Percentiles rank a stretch among this genome's conserved stretches.
Conservation (phyloP, 2,888 invertebrate species). For the Molorchus minor region DNA sequence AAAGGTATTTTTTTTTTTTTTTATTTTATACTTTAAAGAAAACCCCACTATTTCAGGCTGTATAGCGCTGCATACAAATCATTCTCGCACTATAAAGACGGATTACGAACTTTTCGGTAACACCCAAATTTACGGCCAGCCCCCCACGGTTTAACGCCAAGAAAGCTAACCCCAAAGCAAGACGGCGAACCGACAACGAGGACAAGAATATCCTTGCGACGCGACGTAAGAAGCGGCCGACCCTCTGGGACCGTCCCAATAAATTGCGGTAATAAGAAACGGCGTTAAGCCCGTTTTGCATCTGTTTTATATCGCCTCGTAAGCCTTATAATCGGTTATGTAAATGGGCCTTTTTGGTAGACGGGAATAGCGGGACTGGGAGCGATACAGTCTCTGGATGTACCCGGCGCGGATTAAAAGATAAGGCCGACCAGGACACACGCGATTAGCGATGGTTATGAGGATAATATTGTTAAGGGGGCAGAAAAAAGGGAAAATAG, state of each 20-base stretch:
- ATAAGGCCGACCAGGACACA: conserved; percentile 23
- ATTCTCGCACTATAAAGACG: conserved; percentile 5
- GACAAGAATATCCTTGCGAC: not conserved
- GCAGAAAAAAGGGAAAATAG: conserved; percentile 17
- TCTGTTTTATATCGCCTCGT: conserved; percentile 53
- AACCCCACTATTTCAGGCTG: too few relatives aligned
- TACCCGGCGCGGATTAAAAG: conserved; percentile 25
- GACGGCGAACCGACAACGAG: not conserved
- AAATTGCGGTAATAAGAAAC: conserved; percentile 47
- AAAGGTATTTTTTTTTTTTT: too few relatives aligned
- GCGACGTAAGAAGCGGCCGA: conserved; percentile 37
- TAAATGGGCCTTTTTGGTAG: conserved; percentile 45
- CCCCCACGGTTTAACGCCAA: not conserved
- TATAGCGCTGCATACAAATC: too few relatives aligned
- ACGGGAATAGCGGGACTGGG: conserved; percentile 29
- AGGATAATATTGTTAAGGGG: conserved; percentile 3
- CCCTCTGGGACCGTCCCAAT: conserved; percentile 40
- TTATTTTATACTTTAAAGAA: too few relatives aligned
- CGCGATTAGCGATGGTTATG: conserved; percentile 27
- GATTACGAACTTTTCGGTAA: conserved; percentile 9
- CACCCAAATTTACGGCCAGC: not conserved
- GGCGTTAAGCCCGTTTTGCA: conserved; percentile 51
- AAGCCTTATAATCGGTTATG: conserved; percentile 55
- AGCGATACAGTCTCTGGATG: conserved; percentile 34
- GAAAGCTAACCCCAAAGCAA: conserved; percentile 9